These are phyloP conservation scores for Sebastes elongatus DNA, from an alignment of 2,797 vertebrate genomes.

Conservation along the genomic window DNA sequence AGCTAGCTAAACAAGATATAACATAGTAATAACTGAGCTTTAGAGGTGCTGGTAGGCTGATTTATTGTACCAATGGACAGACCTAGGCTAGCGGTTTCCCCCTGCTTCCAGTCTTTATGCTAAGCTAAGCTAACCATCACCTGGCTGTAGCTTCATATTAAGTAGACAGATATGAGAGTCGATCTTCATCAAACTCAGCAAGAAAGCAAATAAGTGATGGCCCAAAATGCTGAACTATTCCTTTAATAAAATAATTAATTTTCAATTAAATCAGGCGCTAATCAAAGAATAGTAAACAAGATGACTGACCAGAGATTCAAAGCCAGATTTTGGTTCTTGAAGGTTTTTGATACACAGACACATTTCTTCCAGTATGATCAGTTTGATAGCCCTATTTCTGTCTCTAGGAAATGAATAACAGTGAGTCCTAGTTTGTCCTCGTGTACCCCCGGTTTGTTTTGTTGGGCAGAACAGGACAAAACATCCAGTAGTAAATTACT, in stretches of 20 bases:
- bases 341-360: not conserved
- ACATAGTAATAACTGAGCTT: not conserved
- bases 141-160: not conserved
- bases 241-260: not conserved
- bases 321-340: not conserved
- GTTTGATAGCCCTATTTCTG: not conserved
- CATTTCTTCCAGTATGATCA: not conserved
- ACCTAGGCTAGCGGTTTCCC: not conserved
- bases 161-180: not conserved
- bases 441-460: not conserved
- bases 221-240: not conserved
- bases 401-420: not conserved
- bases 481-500: not conserved
- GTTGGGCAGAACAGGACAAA: constrained; percentile 6
- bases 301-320: not conserved
- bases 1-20: not conserved
- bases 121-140: not conserved
- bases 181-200: not conserved
- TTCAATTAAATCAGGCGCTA: not conserved
- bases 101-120: not conserved
- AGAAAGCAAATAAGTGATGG: not conserved
- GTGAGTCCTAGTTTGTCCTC: not conserved
- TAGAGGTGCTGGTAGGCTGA: not conserved
- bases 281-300: not conserved
- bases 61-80: not conserved